Evolutionary conservation across 2,888 invertebrate genomes (phyloP).

Genomic region (Epistrophe eligans): DNA sequence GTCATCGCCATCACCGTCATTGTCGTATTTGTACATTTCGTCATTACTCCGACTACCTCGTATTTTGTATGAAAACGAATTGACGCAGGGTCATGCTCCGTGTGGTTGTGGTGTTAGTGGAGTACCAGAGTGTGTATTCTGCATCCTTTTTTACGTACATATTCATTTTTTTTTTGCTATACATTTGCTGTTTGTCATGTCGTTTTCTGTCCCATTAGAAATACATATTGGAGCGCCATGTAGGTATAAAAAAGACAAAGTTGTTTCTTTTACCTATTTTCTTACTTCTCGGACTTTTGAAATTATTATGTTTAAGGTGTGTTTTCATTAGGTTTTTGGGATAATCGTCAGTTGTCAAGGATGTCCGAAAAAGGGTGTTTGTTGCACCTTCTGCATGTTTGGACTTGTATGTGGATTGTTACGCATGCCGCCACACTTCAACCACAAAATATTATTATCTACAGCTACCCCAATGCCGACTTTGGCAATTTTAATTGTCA

Average conservation of each 20-base stretch:
- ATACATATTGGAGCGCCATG: slow-evolving; percentile 41
- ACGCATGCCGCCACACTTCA: slow-evolving; percentile 75
- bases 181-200: slow-evolving; percentile 53
- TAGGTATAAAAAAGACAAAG: slow-evolving; percentile 16
- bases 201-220: slow-evolving; percentile 37
- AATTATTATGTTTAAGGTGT: not conserved
- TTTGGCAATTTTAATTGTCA: slow-evolving; percentile 49
- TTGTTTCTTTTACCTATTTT: slow-evolving; percentile 1
- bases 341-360: not conserved
- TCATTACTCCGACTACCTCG: slow-evolving; percentile 37
- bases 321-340: not conserved
- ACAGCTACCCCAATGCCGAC: slow-evolving; percentile 46
- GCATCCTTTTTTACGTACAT: slow-evolving; percentile 56
- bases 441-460: not conserved
- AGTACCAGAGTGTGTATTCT: slow-evolving; percentile 61
- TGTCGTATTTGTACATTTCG: slow-evolving; percentile 33
- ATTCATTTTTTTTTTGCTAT: slow-evolving; percentile 51
- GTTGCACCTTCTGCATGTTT: slow-evolving; percentile 57
- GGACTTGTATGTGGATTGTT: slow-evolving; percentile 72
- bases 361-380: slow-evolving; percentile 30
- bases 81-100: slow-evolving; percentile 75
- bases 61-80: slow-evolving; percentile 40
- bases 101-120: slow-evolving; percentile 57
- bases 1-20: not conserved
- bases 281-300: not conserved